phyloP scores from a whole-genome alignment of 2,888 invertebrate genomes.

The Oligia fasciuncula region DNA sequence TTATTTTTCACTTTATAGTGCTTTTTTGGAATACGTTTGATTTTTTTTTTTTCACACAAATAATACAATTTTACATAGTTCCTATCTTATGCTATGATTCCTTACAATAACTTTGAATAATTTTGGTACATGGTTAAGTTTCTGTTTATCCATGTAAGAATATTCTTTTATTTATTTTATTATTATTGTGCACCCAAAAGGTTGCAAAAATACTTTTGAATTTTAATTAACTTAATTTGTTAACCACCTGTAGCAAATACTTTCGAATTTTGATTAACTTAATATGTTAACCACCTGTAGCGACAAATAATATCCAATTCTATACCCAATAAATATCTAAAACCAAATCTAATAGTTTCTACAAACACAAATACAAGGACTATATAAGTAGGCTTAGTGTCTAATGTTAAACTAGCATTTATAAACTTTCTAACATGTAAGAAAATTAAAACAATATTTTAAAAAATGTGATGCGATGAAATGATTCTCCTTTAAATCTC shows the following conservation, averaged over 20 bases:
- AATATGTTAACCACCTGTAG: background rate
- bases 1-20: too few relatives aligned
- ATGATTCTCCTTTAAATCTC: slow-evolving; percentile 1
- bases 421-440: background rate
- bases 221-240: background rate
- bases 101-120: background rate
- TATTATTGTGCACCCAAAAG: background rate
- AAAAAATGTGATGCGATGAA: background rate
- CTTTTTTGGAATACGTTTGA: too few relatives aligned
- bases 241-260: background rate
- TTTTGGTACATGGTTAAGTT: too few relatives aligned
- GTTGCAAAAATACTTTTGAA: background rate
- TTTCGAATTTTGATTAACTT: background rate
- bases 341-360: background rate
- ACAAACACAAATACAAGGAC: background rate
- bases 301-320: background rate
- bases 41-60: too few relatives aligned
- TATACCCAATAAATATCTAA: background rate
- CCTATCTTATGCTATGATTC: background rate
- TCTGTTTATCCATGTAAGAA: background rate
- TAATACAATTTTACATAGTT: background rate
- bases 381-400: background rate
- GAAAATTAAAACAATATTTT: background rate
- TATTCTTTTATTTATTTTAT: background rate
- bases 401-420: background rate